Conservation (phyloP, 2,113 vertebrate species). For the Ceyx melanurus region DNA sequence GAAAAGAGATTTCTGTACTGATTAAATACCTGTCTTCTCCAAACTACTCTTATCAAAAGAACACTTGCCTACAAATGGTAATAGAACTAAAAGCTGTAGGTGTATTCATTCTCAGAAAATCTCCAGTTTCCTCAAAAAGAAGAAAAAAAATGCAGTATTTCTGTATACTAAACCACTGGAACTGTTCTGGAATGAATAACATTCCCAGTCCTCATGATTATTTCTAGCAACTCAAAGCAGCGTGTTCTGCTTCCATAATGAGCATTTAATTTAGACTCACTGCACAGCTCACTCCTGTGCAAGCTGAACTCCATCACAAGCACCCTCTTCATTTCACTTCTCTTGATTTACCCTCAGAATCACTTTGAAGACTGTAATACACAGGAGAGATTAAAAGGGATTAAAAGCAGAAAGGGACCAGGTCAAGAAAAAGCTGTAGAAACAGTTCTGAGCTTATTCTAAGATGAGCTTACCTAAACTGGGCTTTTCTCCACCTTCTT, state of each 20-base stretch:
- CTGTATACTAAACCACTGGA: not conserved
- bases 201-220: slow-evolving; percentile 23
- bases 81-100: not conserved
- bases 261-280: slow-evolving; percentile 32
- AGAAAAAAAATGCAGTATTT: not conserved
- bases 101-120: not conserved
- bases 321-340: slow-evolving; percentile 27
- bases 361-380: not conserved
- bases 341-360: slow-evolving; percentile 23
- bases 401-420: not conserved
- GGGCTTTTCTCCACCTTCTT: not conserved
- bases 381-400: not conserved
- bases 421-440: not conserved
- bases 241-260: not conserved
- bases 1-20: not conserved
- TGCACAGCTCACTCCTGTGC: not conserved
- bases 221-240: slow-evolving; percentile 21
- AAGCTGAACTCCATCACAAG: not conserved
- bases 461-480: not conserved
- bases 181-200: not conserved
- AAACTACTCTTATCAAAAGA: not conserved
- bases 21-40: not conserved
- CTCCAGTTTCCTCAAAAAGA: not conserved
- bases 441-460: not conserved
- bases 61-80: not conserved